phyloP scores from a whole-genome alignment of 2,113 vertebrate genomes.

The Talpa occidentalis region DNA sequence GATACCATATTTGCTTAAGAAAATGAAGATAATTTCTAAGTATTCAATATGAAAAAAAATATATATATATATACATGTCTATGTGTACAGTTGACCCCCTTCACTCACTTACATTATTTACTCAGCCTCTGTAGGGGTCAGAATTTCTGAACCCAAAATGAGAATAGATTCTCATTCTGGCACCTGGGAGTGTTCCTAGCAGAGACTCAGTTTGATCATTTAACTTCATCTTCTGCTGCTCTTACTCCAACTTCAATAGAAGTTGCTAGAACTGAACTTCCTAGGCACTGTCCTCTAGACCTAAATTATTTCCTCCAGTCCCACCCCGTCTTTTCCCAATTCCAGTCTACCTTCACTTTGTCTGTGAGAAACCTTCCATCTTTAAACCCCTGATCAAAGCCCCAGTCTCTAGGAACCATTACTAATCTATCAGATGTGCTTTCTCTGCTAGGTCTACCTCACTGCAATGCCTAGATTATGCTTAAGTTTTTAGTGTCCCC shows the following conservation, averaged over 20 bases:
- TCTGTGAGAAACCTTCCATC: background rate
- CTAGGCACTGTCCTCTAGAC: background rate
- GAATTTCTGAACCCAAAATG: background rate
- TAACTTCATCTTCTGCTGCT: background rate
- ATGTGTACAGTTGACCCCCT: background rate
- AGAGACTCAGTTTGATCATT: background rate
- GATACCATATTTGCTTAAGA: background rate
- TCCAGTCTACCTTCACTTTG: background rate
- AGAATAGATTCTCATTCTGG: background rate
- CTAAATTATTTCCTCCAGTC: background rate
- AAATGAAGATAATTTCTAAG: background rate
- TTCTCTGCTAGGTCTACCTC: background rate
- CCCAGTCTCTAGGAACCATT: background rate
- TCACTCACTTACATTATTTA: background rate
- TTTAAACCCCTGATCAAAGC: background rate
- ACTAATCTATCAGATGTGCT: background rate
- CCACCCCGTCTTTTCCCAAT: background rate
- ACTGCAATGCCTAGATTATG: background rate
- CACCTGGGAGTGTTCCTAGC: background rate
- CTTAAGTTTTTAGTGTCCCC: background rate
- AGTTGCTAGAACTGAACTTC: background rate
- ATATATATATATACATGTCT: background rate
- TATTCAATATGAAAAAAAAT: background rate
- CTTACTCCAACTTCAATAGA: background rate
- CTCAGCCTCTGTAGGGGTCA: background rate